These are phyloP conservation scores for Sprattus sprattus DNA, from an alignment of 2,113 vertebrate species.

Conservation along the genomic window DNA sequence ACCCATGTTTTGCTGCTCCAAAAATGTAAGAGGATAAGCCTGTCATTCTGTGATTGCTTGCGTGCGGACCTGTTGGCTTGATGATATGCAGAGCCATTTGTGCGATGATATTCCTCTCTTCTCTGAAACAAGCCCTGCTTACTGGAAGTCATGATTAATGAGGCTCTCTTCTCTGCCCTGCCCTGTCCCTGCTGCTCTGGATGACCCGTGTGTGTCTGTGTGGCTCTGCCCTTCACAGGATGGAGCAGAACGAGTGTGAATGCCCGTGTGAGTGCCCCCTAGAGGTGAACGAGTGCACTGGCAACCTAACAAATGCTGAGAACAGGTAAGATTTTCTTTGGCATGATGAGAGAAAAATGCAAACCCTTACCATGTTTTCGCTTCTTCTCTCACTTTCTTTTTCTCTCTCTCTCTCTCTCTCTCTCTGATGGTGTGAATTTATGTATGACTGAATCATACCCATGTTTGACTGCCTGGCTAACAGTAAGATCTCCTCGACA, in stretches of 20 bases:
- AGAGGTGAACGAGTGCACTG: slow-evolving; percentile 97
- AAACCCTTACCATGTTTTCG: background rate
- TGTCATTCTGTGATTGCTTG: background rate
- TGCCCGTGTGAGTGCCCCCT: slow-evolving; percentile 98
- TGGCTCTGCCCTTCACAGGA: slow-evolving; percentile 70
- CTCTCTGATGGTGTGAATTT: background rate
- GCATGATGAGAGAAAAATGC: background rate
- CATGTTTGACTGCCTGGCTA: background rate
- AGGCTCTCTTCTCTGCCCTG: background rate
- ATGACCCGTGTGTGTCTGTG: background rate
- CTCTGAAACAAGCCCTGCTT: background rate
- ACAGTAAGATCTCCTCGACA: background rate
- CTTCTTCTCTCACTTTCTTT: background rate
- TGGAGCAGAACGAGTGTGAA: slow-evolving; percentile 98
- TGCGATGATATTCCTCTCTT: background rate
- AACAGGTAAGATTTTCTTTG: slow-evolving; percentile 76
- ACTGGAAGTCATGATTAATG: background rate
- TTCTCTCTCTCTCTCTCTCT: background rate
- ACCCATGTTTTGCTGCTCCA: too few species aligned
- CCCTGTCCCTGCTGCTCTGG: background rate
- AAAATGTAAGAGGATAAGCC: background rate
- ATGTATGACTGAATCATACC: background rate
- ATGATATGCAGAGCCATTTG: background rate
- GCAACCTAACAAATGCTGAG: slow-evolving; percentile 94
- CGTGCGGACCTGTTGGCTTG: background rate